Evolutionary conservation across 2,888 invertebrate species (phyloP).

Genomic region (Chirona hameri): DNA sequence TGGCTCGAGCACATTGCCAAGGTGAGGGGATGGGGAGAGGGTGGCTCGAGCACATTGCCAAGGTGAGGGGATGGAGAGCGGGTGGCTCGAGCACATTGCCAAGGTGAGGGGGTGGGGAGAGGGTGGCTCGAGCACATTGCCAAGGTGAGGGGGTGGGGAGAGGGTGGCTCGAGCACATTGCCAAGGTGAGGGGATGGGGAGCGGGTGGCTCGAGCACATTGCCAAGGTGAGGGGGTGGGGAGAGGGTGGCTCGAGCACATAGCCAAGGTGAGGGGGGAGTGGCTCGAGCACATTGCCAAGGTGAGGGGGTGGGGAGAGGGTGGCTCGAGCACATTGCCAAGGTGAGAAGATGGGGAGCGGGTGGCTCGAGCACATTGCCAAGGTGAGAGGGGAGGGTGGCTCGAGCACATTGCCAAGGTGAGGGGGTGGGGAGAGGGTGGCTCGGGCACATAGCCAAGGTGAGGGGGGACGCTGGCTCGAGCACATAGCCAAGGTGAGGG

Average conservation of each 20-base stretch:
- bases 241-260: constrained; percentile 94
- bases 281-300: constrained; percentile 98
- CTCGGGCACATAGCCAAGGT: constrained; percentile 97
- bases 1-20: constrained; percentile 99
- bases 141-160: constrained; percentile 63
- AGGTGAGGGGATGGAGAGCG: constrained; percentile 59
- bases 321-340: constrained; percentile 99
- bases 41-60: constrained; percentile 97
- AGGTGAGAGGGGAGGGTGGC: constrained; percentile 83
- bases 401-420: constrained; percentile 96
- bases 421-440: constrained; percentile 62
- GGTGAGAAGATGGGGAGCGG: constrained; percentile 53
- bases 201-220: constrained; percentile 94
- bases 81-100: constrained; percentile 96
- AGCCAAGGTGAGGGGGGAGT: constrained; percentile 72
- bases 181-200: constrained; percentile 68
- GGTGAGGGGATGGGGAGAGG: constrained; percentile 54
- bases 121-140: constrained; percentile 98
- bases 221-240: constrained; percentile 73
- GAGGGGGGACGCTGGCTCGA: constrained; percentile 85
- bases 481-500: constrained; percentile 84
- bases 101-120: constrained; percentile 64
- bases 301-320: constrained; percentile 52
- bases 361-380: constrained; percentile 98
- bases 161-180: constrained; percentile 97